These are phyloP conservation scores for Odontesthes bonariensis DNA, from an alignment of 2,113 vertebrate genomes.

Conservation along the genomic window DNA sequence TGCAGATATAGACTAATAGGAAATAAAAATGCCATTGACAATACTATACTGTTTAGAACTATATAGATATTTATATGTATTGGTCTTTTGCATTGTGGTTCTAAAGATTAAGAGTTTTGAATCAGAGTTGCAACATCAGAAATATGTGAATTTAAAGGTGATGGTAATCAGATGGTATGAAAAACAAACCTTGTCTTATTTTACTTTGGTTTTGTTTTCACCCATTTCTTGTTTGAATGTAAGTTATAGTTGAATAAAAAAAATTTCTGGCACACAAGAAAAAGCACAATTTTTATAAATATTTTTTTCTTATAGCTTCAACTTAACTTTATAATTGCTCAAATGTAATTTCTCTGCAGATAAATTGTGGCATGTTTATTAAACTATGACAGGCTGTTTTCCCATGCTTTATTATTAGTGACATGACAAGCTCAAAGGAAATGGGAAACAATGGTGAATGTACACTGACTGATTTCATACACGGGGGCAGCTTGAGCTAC, in stretches of 20 bases:
- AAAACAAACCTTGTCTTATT: background rate
- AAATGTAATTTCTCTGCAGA: background rate
- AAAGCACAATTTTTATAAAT: background rate
- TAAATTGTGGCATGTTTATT: background rate
- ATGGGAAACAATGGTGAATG: conserved; percentile 59
- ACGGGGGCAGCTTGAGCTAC: conserved; percentile 1
- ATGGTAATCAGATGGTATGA: conserved; percentile 48
- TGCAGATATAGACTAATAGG: background rate
- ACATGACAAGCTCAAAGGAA: conserved; percentile 62
- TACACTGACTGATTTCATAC: conserved; percentile 15
- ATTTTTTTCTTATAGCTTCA: background rate
- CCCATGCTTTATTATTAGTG: conserved; percentile 45
- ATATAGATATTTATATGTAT: background rate
- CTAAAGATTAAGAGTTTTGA: background rate
- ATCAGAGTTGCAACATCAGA: background rate
- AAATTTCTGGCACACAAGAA: background rate
- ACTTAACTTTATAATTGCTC: background rate
- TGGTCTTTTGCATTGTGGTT: background rate
- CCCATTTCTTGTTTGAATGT: conserved; percentile 17
- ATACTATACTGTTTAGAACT: background rate
- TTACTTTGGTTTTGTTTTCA: background rate
- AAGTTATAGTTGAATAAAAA: conserved; percentile 7
- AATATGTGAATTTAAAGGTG: conserved; percentile 39
- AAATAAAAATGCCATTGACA: background rate
- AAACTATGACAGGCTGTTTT: conserved; percentile 9